Base-by-base conservation (phyloP, 1,140 invertebrate genomes). In the Apolygus lucorum region DNA sequence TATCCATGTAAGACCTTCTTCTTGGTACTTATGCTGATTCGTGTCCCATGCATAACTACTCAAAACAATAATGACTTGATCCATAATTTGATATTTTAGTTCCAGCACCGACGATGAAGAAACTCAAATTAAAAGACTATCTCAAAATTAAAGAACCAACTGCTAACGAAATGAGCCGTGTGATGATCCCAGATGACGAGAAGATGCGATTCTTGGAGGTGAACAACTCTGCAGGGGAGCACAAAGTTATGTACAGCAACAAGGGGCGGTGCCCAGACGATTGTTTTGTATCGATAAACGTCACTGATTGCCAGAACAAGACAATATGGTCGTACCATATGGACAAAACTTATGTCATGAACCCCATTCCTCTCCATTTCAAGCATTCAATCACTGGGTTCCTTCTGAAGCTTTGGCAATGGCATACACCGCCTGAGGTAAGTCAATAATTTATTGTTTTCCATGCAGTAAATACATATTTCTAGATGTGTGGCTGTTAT, bases 371-470 rank as follows among this genome's bases (percentile, higher is more conserved):
- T n/a, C 82, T 88, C 75, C 78, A 82, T 21, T 86, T 87, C 70
- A 78, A 77, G 52, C 75, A 74, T 42, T 71, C 69, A 49, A 83
- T 88, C 52, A 81, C 83, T 27, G 89, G 89, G 0, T 91, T 90
- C 79, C 85, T 88, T 25, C 78, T 92, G 54, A 91, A 92, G 80
- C 87, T 90, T 77, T 91, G 89, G 89, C 84, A 88, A 73, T 91
- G 88, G 87, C 83, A 82, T 28, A 75, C 75, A 2, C 70, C 67
- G 52, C 34, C 62, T 68, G 34, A 72, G 49, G 74, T 74, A 69
- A 68, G 66, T 42, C 17, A 42, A n/a, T n/a, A n/a, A n/a, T n/a
- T n/a, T n/a, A n/a, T n/a, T n/a, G n/a, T n/a, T n/a, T n/a, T n/a
- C n/a, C n/a, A n/a, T n/a, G n/a, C n/a, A n/a, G n/a, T n/a, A n/a